Evolutionary conservation across 2,888 invertebrate genomes (phyloP).

Genomic region (Melangyna quadrimaculata): DNA sequence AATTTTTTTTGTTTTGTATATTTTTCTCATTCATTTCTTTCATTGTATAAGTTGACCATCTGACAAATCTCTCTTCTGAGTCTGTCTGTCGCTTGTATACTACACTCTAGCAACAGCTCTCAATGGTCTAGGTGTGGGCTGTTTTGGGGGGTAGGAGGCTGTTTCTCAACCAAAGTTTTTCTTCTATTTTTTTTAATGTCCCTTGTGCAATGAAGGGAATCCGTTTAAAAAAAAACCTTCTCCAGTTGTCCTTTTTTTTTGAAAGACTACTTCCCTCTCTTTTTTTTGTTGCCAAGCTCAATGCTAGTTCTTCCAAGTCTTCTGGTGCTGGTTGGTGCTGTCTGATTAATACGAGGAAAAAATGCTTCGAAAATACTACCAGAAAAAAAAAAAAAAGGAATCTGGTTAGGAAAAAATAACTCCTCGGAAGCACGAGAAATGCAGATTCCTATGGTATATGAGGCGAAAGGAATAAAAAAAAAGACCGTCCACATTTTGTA

Average conservation of each 20-base stretch:
- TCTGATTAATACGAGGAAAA: slow-evolving; percentile 65
- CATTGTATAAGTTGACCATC: slow-evolving; percentile 72
- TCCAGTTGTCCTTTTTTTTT: slow-evolving; percentile 59
- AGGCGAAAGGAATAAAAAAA: slow-evolving; percentile 39
- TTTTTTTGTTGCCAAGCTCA: slow-evolving; percentile 31
- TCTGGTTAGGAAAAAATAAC: slow-evolving; percentile 67
- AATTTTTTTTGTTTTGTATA: slow-evolving; percentile 12
- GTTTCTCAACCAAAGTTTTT: slow-evolving; percentile 57
- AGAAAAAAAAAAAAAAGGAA: slow-evolving; percentile 36
- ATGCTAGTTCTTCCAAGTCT: slow-evolving; percentile 31
- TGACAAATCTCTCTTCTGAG: slow-evolving; percentile 71
- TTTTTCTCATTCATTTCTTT: slow-evolving; percentile 63
- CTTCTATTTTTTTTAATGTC: slow-evolving; percentile 50
- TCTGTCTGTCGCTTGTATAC: slow-evolving; percentile 70
- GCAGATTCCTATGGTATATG: slow-evolving; percentile 71
- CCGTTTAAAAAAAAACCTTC: slow-evolving; percentile 63
- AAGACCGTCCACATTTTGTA: slow-evolving; percentile 65
- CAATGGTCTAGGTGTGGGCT: slow-evolving; percentile 44
- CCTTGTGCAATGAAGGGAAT: slow-evolving; percentile 69
- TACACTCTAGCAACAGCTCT: slow-evolving; percentile 37
- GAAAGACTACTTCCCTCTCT: slow-evolving; percentile 34
- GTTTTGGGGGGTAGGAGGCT: not conserved
- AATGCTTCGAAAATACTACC: slow-evolving; percentile 33
- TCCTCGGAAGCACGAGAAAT: slow-evolving; percentile 72
- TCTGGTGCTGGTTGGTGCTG: slow-evolving; percentile 35